Base-by-base conservation (phyloP, 2,113 vertebrate species). In the Salvator merianae region DNA sequence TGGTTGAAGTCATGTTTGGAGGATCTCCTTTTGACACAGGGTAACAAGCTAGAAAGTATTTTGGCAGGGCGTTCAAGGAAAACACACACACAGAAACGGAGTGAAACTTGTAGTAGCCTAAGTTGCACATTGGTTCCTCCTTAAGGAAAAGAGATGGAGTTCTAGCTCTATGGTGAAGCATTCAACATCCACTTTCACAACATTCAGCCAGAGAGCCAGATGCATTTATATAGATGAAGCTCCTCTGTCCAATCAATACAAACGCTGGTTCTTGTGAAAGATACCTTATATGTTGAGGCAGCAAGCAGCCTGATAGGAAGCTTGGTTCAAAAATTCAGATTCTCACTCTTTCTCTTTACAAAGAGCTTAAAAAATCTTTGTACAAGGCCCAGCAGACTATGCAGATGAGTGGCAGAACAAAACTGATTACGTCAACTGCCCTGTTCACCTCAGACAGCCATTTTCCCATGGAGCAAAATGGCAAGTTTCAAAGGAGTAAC, bases 401-500 rank as follows among this genome's bases (percentile, higher is more conserved):
- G 5, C 22, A 40, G 32, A 74, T 2, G 20, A 80, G 30, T 16
- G 43, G 68, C 34, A 59, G 14, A 18, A 32, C 5, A 47, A 47
- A 32, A 32, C 20, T 13, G 1, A 20, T 40, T 20, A 8, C 63
- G 28, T 53, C 36, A 65, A 34, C 63, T 26, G 79, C 68, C 26
- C 36, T 7, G 36, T 71, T 53, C 9, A 34, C 40, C 40, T 69
- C 20, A 12, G 7, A 12, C 20, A 9, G 10, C 16, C n/a, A n/a
- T 34, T 80, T 14, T 69, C 12, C 4, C 55, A 4, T 1, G 12
- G 50, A 40, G 28, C 77, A 71, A 92, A 80, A 75, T 0, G 26
- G 87, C 71, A 66, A 86, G 30, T 84, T 78, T 13, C 66, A 84
- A 66, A 84, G 87, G 77, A 93, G 1, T 62, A 62, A 5, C 75